A percentile compares a stretch with the other conserved stretches of the same genome.
These are phyloP conservation scores for Nomia melanderi DNA, from an alignment of 1,140 invertebrate species.

Conservation along the genomic window DNA sequence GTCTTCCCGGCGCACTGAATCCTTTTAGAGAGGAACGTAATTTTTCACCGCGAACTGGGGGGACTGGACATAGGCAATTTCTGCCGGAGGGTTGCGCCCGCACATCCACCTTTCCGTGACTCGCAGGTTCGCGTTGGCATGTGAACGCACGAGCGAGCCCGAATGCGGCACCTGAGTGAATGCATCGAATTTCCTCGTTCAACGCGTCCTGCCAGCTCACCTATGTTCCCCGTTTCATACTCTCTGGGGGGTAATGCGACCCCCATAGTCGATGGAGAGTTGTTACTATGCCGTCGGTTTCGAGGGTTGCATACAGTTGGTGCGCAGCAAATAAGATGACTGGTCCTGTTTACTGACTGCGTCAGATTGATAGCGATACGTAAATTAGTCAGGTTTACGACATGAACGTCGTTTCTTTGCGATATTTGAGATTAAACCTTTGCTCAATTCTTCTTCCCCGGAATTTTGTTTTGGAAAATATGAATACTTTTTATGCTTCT, in stretches of 20 bases:
- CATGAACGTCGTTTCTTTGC: too few species aligned
- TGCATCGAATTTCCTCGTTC: conserved; percentile 55
- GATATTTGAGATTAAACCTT: too few species aligned
- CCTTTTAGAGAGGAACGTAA: neutral
- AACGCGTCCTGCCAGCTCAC: conserved; percentile 8
- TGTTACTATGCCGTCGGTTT: conserved; percentile 42
- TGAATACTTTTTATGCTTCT: too few species aligned
- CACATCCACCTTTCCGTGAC: neutral
- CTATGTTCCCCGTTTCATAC: neutral
- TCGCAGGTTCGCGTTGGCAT: conserved; percentile 16
- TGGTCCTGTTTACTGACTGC: conserved; percentile 29
- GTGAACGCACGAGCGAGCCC: conserved; percentile 42
- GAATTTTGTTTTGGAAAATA: too few species aligned
- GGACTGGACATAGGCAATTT: conserved; percentile 45
- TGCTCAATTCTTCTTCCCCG: too few species aligned
- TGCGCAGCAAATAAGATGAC: conserved; percentile 34
- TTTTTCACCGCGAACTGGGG: conserved; percentile 27
- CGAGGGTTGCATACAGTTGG: conserved; percentile 34
- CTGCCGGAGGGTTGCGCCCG: conserved; percentile 20
- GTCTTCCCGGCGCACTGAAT: neutral
- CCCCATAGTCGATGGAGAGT: conserved; percentile 15
- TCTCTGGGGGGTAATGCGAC: conserved; percentile 27
- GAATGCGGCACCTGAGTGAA: conserved; percentile 64
- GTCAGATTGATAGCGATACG: too few species aligned
- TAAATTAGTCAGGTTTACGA: too few species aligned